Conservation (phyloP, 2,888 invertebrate species). For the Pristionchus maxplancki region DNA sequence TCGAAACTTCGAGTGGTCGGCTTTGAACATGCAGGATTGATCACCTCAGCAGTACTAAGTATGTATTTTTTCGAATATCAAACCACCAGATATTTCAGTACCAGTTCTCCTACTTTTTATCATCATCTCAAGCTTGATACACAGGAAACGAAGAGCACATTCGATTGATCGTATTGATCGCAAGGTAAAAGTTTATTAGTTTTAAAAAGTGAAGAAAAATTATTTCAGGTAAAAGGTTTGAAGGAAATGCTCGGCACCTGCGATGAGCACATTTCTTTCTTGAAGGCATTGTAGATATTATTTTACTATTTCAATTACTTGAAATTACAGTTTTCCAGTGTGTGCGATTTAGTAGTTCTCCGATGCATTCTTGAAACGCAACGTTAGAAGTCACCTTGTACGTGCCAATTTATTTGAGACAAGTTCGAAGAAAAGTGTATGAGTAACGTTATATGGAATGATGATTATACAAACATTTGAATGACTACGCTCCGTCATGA, state of each 20-base stretch:
- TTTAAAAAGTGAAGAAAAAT: too few species aligned
- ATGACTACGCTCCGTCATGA: too few species aligned
- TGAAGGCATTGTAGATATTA: neutral
- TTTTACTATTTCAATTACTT: too few species aligned
- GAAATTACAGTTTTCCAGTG: too few species aligned
- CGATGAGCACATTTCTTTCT: neutral
- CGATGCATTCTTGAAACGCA: too few species aligned
- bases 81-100: too few species aligned
- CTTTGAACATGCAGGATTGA: constrained; percentile 83
- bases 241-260: constrained; percentile 8
- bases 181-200: constrained; percentile 28
- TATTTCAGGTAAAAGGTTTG: constrained; percentile 18
- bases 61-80: neutral
- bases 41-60: constrained; percentile 88
- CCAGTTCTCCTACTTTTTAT: constrained; percentile 90
- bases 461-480: too few species aligned
- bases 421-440: too few species aligned
- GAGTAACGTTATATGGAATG: too few species aligned
- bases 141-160: constrained; percentile 82
- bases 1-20: constrained; percentile 89
- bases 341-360: too few species aligned
- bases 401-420: too few species aligned
- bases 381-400: too few species aligned
- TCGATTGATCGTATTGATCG: constrained; percentile 53
- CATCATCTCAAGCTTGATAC: constrained; percentile 91